Evolutionary conservation across 2,113 vertebrate genomes (phyloP), one percentile per base, ranked within the genome.

Genomic region (Agelaius phoeniceus): DNA sequence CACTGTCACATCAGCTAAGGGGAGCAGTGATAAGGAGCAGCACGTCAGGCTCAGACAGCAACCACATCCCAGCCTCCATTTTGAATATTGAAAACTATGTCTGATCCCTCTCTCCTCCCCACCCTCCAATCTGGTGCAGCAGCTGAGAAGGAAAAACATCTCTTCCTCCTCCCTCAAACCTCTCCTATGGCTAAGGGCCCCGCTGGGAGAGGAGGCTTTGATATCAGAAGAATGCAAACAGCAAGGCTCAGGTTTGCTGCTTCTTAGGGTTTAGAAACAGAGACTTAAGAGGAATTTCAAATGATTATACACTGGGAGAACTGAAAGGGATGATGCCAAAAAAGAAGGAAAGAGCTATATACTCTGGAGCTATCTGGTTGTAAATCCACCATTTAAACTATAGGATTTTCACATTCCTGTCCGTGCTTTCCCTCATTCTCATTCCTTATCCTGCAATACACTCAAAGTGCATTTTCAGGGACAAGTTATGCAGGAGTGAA

Each of bases 251-350:
- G 86, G 94, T 93, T 94, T 95, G 68, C 91, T 66, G 62, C 86
- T 95, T 94, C 82, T 37, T 73, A 54, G 82, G 78, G 31, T 90
- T 95, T 85, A 83, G 85, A 84, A 94, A 93, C 13, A 74, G 78
- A 96, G 69, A 91, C 75, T 73, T 85, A 93, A 95, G 90, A 97
- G 75, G 96, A 95, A 94, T 95, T 94, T 93, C 66, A 87, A 95
- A 89, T 93, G 0, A 88, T 81, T 92, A 74, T 81, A 62, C 84
- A 86, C 55, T 90, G 73, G 72, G 68, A 90, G 63, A 94, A 91
- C 54, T 54, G 87, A 93, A 89, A 95, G 33, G 48, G 63, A 58
- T 80, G 76, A 69, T 71, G 59, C 85, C 90, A 92, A 80, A 95
- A 92, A 92, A 73, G 63, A 92, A 94, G 41, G 59, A 83, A 94